Conservation (phyloP, 2,888 invertebrate species). For the Dichetophora obliterata region DNA sequence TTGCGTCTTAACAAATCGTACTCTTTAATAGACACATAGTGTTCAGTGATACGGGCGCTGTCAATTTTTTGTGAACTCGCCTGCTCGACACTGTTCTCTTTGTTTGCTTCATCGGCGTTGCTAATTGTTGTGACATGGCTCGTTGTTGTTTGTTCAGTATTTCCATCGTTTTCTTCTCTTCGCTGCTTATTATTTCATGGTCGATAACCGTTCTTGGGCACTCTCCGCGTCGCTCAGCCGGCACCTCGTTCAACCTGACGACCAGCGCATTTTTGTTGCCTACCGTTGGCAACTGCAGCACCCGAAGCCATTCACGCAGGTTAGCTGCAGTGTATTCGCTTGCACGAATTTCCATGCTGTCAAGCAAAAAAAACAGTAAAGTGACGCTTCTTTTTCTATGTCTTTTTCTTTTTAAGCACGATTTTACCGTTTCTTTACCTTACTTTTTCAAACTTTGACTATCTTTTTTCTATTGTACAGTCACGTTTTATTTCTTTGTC, state of each 20-base stretch:
- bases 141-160: not conserved
- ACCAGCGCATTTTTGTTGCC: not conserved
- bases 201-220: not conserved
- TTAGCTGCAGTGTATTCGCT: not conserved
- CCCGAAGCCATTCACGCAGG: not conserved
- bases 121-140: not conserved
- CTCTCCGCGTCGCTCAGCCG: not conserved
- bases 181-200: not conserved
- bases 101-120: too few relatives aligned
- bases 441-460: too few relatives aligned
- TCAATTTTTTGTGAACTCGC: not conserved
- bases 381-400: too few relatives aligned
- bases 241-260: not conserved
- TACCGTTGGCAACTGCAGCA: not conserved
- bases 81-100: not conserved
- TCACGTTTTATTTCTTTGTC: too few relatives aligned
- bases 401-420: too few relatives aligned
- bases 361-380: too few relatives aligned
- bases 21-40: not conserved
- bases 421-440: too few relatives aligned
- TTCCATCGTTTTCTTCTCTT: not conserved
- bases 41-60: not conserved
- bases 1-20: too few relatives aligned
- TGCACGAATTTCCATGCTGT: slow-evolving; percentile 8
- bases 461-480: too few relatives aligned